Percentiles rank a stretch among this genome's conserved stretches.
Conservation (phyloP, 2,888 invertebrate species). For the Limulus polyphemus region DNA sequence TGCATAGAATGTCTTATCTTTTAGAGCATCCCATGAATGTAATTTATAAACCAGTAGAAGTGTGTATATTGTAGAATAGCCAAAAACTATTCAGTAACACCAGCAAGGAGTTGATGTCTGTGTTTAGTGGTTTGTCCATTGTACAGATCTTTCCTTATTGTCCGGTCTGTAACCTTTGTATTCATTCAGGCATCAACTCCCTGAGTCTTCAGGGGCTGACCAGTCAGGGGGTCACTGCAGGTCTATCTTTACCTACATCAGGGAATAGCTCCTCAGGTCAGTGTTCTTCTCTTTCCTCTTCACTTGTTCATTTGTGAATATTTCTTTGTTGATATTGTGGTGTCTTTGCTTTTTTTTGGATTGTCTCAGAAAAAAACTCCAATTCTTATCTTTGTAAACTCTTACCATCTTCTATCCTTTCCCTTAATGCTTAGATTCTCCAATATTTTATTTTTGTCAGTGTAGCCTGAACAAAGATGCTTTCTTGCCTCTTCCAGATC, state of each 20-base stretch:
- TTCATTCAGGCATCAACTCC: constrained; percentile 32
- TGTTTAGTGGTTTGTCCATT: too few species aligned
- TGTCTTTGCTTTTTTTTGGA: not conserved
- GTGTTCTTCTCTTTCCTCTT: not conserved
- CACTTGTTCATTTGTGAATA: not conserved
- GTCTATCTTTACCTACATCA: constrained; percentile 28
- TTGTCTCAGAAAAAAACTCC: not conserved
- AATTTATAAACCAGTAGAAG: too few species aligned
- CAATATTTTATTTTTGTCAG: too few species aligned
- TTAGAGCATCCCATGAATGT: too few species aligned
- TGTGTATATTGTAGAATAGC: too few species aligned
- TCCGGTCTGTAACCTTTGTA: too few species aligned
- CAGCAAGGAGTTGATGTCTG: too few species aligned
- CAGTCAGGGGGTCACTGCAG: constrained; percentile 30
- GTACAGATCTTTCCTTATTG: too few species aligned
- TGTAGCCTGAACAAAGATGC: not conserved
- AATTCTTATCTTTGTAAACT: not conserved
- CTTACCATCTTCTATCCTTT: too few species aligned
- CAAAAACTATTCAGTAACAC: too few species aligned
- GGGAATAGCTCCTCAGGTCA: constrained; percentile 14
- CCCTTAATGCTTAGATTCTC: too few species aligned
- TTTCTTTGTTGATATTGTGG: not conserved
- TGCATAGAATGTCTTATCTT: too few species aligned
- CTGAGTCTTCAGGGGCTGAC: constrained; percentile 33
- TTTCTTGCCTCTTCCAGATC: constrained; percentile 15